Percentiles rank a stretch among this genome's conserved stretches.
Evolutionary conservation across 2,888 invertebrate genomes (phyloP).

Genomic region (Prionchulus punctatus): DNA sequence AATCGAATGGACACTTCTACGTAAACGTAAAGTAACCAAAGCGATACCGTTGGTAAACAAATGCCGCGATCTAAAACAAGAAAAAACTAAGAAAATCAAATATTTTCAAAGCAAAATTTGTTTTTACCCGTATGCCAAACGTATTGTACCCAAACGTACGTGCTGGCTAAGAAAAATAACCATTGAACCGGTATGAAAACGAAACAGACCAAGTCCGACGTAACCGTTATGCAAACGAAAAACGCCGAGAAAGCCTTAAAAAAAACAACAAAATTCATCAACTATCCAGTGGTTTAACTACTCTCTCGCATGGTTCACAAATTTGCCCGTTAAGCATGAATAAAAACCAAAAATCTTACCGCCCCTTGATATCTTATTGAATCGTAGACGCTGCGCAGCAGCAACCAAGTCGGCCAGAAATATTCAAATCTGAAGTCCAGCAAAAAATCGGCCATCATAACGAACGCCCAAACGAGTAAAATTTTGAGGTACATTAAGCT

Average conservation of each 20-base stretch:
- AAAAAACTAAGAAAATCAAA: not conserved
- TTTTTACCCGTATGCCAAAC: slow-evolving; percentile 81
- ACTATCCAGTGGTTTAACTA: too few relatives aligned
- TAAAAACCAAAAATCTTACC: slow-evolving; percentile 52
- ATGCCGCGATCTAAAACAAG: slow-evolving; percentile 60
- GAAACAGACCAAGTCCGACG: slow-evolving; percentile 94
- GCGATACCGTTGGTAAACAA: slow-evolving; percentile 76
- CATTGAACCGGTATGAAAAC: slow-evolving; percentile 96
- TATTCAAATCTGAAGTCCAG: slow-evolving; percentile 97
- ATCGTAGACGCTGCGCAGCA: slow-evolving; percentile 83
- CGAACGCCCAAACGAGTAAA: slow-evolving; percentile 79
- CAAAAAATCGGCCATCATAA: slow-evolving; percentile 85
- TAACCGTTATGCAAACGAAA: slow-evolving; percentile 91
- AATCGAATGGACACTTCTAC: slow-evolving; percentile 76
- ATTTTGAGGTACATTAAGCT: slow-evolving; percentile 85
- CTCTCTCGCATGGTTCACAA: too few relatives aligned
- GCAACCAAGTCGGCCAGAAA: slow-evolving; percentile 94
- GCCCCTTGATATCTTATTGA: slow-evolving; percentile 94
- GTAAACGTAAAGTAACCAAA: slow-evolving; percentile 85
- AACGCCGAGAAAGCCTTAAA: slow-evolving; percentile 85
- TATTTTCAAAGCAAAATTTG: slow-evolving; percentile 2
- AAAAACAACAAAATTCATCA: slow-evolving; percentile 3
- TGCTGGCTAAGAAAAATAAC: slow-evolving; percentile 91
- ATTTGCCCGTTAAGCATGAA: not conserved
- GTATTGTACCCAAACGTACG: slow-evolving; percentile 96